Conservation (phyloP, 2,797 vertebrate genomes). For the Chrosomus eos region DNA sequence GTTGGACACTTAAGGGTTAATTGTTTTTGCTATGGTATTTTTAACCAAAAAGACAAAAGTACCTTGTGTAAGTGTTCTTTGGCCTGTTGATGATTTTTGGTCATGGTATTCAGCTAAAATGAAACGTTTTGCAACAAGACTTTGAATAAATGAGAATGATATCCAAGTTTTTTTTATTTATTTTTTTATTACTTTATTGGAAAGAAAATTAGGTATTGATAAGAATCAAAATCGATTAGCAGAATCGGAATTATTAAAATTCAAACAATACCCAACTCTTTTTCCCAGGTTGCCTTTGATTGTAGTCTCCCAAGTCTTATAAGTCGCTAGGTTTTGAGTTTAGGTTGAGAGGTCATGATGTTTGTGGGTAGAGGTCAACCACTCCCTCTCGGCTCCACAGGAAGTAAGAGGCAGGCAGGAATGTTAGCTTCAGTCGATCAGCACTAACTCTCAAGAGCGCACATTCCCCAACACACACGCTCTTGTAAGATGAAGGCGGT, state of each 20-base stretch:
- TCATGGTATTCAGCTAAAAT: background rate
- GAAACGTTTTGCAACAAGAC: background rate
- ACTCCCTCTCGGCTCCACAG: slow-evolving; percentile 63
- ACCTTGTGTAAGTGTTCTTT: background rate
- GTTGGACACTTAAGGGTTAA: too few relatives aligned
- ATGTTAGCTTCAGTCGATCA: slow-evolving; percentile 62
- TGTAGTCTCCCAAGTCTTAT: background rate
- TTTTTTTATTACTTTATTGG: background rate
- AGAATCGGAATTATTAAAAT: background rate
- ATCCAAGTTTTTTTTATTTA: background rate
- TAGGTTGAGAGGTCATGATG: slow-evolving; percentile 59
- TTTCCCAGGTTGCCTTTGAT: background rate
- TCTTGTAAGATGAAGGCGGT: slow-evolving; percentile 33
- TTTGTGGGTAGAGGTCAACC: slow-evolving; percentile 46
- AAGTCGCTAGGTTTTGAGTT: background rate
- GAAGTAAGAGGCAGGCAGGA: slow-evolving; percentile 70
- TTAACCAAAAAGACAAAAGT: too few relatives aligned
- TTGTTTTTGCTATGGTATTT: too few relatives aligned
- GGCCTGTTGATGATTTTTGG: background rate
- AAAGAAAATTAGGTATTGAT: background rate
- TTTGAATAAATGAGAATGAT: background rate
- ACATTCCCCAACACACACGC: slow-evolving; percentile 36
- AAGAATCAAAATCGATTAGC: background rate
- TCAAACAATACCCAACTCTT: background rate
- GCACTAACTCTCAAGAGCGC: slow-evolving; percentile 58